These are phyloP conservation scores for Drosophila chauvacae DNA, from an alignment of 1,140 invertebrate genomes.

Conservation along the genomic window DNA sequence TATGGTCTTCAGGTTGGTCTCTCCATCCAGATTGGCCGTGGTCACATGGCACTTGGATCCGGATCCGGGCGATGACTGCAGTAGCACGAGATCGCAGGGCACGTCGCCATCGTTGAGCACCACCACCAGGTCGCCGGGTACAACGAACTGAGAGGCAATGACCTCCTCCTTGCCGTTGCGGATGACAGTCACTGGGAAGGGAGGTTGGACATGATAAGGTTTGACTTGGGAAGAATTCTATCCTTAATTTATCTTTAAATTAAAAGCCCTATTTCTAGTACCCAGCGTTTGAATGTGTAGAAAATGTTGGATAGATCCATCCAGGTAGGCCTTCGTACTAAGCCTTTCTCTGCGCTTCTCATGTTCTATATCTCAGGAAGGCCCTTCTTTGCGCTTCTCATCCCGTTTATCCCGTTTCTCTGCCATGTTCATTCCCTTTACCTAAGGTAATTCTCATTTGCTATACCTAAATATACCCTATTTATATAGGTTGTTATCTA, in stretches of 20 bases:
- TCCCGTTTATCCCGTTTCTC: too few relatives aligned
- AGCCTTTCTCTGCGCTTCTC: background rate
- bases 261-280: too few relatives aligned
- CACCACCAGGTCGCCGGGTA: conserved; percentile 91
- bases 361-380: background rate
- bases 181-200: conserved; percentile 86
- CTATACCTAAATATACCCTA: background rate
- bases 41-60: conserved; percentile 97
- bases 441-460: background rate
- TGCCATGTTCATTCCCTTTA: too few relatives aligned
- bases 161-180: conserved; percentile 86
- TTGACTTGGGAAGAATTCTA: background rate
- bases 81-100: conserved; percentile 91
- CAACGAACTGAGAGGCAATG: conserved; percentile 86
- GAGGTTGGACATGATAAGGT: background rate
- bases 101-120: conserved; percentile 89
- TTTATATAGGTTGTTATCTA: background rate
- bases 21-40: conserved; percentile 99
- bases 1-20: conserved; percentile 98
- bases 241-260: too few relatives aligned
- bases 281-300: too few relatives aligned
- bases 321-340: too few relatives aligned
- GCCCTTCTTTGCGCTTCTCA: too few relatives aligned
- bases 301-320: too few relatives aligned
- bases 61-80: conserved; percentile 85